phyloP scores from a whole-genome alignment of 2,888 invertebrate genomes.

The Ferrisia virgata region DNA sequence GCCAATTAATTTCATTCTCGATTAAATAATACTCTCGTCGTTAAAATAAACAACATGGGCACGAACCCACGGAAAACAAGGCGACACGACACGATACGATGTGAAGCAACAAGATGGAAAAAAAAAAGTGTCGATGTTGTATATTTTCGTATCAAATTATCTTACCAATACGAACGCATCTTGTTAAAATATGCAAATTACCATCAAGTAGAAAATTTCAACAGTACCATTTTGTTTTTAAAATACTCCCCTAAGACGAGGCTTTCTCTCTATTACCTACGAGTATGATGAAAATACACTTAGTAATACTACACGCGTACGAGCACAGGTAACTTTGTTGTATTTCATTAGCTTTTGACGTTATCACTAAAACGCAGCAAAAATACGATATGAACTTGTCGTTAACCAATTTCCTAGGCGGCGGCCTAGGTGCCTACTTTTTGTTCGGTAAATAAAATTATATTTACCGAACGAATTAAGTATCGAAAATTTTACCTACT shows the following conservation, averaged over 20 bases:
- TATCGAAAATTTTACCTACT: neutral
- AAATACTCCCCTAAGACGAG: neutral
- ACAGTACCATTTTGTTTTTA: neutral
- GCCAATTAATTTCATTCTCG: neutral
- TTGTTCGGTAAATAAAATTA: conserved; percentile 3
- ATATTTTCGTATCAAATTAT: neutral
- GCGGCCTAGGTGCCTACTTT: too few species aligned
- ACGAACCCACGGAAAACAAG: neutral
- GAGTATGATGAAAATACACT: neutral
- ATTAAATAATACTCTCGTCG: neutral
- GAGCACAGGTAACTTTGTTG: neutral
- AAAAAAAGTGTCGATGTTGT: neutral
- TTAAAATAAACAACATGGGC: neutral
- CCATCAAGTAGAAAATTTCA: neutral
- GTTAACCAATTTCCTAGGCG: neutral
- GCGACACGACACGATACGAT: too few species aligned
- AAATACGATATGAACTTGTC: neutral
- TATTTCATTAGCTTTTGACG: conserved; percentile 10
- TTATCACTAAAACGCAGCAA: neutral
- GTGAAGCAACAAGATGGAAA: neutral
- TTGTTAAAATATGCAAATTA: conserved; percentile 17
- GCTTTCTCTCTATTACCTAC: too few species aligned
- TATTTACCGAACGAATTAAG: neutral
- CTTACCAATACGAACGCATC: neutral
- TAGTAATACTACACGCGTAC: neutral